Evolutionary conservation across 2,113 vertebrate genomes (phyloP).

Genomic region (Isurus oxyrinchus): DNA sequence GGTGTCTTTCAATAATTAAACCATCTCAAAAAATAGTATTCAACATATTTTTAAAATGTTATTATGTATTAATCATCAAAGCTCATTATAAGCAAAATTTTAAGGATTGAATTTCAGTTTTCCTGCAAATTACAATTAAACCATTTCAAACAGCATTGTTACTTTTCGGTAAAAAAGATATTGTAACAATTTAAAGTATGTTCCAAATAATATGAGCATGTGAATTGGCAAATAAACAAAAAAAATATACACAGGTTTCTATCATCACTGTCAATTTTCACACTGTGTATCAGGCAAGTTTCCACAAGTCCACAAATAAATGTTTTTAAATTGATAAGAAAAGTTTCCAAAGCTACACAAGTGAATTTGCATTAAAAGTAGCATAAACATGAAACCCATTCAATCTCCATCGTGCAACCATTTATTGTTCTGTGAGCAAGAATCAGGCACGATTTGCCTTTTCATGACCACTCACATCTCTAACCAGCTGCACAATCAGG

Average conservation of each 20-base stretch:
- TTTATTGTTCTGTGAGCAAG: not conserved
- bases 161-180: not conserved
- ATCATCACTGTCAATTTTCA: not conserved
- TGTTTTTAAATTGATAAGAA: not conserved
- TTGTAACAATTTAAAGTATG: not conserved
- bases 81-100: not conserved
- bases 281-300: not conserved
- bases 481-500: not conserved
- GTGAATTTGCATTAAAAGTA: not conserved
- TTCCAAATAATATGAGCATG: not conserved
- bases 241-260: not conserved
- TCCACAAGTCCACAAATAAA: not conserved
- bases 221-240: not conserved
- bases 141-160: not conserved
- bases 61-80: not conserved
- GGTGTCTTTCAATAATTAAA: not conserved
- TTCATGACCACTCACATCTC: not conserved
- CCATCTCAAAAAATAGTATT: not conserved
- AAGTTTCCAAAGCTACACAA: not conserved
- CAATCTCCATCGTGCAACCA: not conserved
- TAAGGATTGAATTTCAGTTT: not conserved
- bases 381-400: not conserved
- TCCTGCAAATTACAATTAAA: not conserved
- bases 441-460: not conserved
- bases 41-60: not conserved